Evolutionary conservation across 1,140 invertebrate species (phyloP), one percentile per base, ranked within the genome.

Genomic region (Microplitis demolitor): DNA sequence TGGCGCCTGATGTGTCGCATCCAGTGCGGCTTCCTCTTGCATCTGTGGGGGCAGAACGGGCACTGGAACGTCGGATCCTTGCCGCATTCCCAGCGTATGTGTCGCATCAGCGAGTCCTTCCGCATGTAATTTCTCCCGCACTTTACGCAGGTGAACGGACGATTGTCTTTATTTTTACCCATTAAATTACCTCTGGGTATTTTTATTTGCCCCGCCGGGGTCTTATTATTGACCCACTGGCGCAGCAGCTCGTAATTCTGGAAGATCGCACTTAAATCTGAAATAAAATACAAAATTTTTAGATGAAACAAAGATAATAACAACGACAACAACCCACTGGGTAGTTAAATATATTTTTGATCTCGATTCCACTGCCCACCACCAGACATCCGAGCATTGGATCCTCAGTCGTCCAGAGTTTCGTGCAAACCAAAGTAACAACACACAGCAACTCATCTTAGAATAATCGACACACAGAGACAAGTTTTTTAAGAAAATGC

Each of bases 31-130:
- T 90, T 91, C 24, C 89, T 85, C 74, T 91, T 91, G 78, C 88
- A 90, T 37, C 87, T 87, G 66, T 90, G 89, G 0, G 89, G 88
- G 80, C 91, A 92, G 75, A 91, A 88, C 6, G 90, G 88, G 77
- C 92, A 92, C 16, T 89, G 89, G 75, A 93, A 93, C 37, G 90
- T 89, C 13, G 92, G 92, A 71, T 90, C 90, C 37, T 91, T 90
- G 63, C 90, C 91, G 80, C 91, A 92, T 79, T 92, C 91, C 82
- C 91, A 92, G 9, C 89, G 89, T 74, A 90, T 84, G 75, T 93
- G 91, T 3, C 91, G 86, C 73, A 91, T 90, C 63, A 92, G 78
- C 8, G 90, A 90, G 68, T 91, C 90, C 81, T 92, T 92, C 13
- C 91, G 86, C 75, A 89, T 88, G 79, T 93, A 93, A 56, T 85